Evolutionary conservation across 2,113 vertebrate species (phyloP).

Genomic region (Pogona vitticeps): DNA sequence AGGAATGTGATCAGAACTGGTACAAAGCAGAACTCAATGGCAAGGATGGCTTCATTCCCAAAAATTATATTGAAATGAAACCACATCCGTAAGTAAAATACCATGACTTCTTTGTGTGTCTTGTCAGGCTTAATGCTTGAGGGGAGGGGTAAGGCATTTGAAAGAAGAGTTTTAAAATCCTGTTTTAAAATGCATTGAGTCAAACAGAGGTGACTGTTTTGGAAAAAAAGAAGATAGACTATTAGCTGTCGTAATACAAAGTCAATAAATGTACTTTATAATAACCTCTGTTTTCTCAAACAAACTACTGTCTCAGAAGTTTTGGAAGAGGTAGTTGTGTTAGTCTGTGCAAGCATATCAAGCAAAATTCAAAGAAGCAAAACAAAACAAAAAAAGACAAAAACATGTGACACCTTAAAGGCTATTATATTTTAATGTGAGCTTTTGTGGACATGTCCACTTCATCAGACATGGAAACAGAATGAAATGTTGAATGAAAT

Average conservation of each 20-base stretch:
- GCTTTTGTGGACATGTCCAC: too few species aligned
- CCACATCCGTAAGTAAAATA: constrained; percentile 91
- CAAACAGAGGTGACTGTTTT: not conserved
- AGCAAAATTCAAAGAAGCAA: too few species aligned
- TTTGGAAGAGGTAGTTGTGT: too few species aligned
- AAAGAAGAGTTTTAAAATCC: not conserved
- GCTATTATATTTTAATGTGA: too few species aligned
- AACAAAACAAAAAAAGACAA: too few species aligned
- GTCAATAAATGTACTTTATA: not conserved
- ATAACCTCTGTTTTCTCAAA: not conserved
- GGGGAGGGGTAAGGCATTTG: not conserved
- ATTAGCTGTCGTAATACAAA: not conserved
- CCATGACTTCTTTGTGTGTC: not conserved
- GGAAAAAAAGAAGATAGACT: not conserved
- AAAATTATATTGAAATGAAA: constrained; percentile 99
- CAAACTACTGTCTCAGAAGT: too few species aligned
- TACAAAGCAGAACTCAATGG: constrained; percentile 98
- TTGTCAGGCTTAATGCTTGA: not conserved
- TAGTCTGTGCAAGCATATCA: too few species aligned
- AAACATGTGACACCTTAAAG: too few species aligned
- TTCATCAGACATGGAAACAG: too few species aligned
- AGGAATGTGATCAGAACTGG: constrained; percentile 95
- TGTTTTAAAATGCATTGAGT: not conserved
- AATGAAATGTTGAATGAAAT: too few species aligned
- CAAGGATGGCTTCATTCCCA: constrained; percentile 97